Base-by-base conservation (phyloP, 2,888 invertebrate species). In the Eubasilissa splendida region DNA sequence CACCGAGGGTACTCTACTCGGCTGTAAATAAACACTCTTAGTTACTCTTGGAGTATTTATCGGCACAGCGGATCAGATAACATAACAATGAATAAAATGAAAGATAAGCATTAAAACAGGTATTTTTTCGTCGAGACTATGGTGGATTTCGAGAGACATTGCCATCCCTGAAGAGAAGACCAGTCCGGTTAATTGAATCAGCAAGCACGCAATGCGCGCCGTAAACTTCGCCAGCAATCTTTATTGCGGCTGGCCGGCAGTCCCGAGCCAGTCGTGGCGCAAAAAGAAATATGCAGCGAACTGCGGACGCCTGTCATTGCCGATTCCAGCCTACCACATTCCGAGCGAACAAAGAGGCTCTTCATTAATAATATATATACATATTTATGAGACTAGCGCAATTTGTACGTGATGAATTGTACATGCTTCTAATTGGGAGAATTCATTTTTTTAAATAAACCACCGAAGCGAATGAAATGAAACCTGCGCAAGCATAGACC, bases 1-100 rank as follows among this genome's bases (percentile, higher is more conserved):
- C 75, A 42, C 60, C 60, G 60, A 75, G 75, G 31, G 75, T 75
- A 60, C 75, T 60, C 75, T 75, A 60, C 75, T 60, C 75, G 75
- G 60, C 75, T 75, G 14, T 60, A 33, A 52, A 73, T 73, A 73
- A 73, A 73, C 71, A 73, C 71, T 73, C 9, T 22, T 54, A 71
- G 31, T 52, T 50, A 12, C 71, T 42, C 0, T 42, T 42, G 12
- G 71, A 73, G 58, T 73, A 31, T 33, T 56, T 73, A 73, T 73
- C 33, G 56, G 42, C 9, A 22, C n/a, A 42, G 33, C 22, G 31
- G 42, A 42, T 42, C 7, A 42, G 42, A 42, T 42, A 42, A 42
- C 42, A 7, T 7, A 42, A 7, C 4, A 42, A 42, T 42, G 42
- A 42, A 42, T 42, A 42, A 4, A 42, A 42, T 42, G 42, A 42